phyloP scores from a whole-genome alignment of 2,888 invertebrate genomes.

The Hydropsyche betteni region DNA sequence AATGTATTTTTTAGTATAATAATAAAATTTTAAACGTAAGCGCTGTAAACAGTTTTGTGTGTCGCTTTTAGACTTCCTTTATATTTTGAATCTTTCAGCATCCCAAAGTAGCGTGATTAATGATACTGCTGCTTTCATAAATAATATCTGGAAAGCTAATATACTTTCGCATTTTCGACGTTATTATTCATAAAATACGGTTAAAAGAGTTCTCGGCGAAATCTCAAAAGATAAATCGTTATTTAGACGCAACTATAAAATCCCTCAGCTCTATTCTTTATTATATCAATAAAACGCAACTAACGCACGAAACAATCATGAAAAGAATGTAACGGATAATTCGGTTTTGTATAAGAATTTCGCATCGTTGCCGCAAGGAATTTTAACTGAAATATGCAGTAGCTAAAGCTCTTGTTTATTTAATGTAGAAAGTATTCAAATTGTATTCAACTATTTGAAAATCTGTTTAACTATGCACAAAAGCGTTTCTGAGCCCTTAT shows the following conservation, averaged over 20 bases:
- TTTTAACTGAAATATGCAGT: no score
- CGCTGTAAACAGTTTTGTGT: neutral
- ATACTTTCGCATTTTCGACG: constrained; percentile 31
- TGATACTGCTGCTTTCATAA: constrained; percentile 25
- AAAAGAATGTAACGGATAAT: neutral
- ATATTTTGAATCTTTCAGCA: constrained; percentile 27
- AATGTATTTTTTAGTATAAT: no score
- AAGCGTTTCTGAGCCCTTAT: no score
- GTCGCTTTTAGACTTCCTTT: constrained; percentile 24
- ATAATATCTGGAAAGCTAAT: constrained; percentile 29
- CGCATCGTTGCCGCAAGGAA: neutral
- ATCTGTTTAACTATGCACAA: no score
- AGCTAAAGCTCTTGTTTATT: no score
- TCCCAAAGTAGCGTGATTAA: constrained; percentile 28
- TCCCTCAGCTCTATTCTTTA: neutral
- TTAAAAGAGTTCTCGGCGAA: constrained; percentile 18
- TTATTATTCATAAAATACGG: constrained; percentile 31
- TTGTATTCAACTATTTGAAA: no score
- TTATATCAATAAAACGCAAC: neutral
- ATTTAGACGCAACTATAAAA: neutral
- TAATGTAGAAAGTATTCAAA: no score
- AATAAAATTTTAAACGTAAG: neutral
- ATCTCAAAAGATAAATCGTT: constrained; percentile 26
- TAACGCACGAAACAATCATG: neutral
- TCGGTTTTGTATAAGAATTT: neutral